Percentiles rank a stretch among this genome's conserved stretches.
These are phyloP conservation scores for Artibeus lituratus DNA, from an alignment of 2,797 vertebrate genomes.

Conservation along the genomic window DNA sequence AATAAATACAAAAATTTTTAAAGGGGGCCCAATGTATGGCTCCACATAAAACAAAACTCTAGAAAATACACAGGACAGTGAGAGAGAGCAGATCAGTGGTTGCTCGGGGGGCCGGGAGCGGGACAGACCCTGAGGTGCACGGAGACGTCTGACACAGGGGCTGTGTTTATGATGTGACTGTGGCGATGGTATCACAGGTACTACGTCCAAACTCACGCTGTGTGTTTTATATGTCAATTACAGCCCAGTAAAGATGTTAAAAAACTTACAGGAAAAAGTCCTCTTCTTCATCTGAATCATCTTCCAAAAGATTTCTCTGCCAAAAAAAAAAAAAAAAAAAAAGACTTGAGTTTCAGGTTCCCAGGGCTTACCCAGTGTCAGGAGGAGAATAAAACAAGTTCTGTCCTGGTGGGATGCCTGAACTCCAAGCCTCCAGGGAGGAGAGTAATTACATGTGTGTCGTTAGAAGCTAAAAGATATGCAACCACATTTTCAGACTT, in stretches of 20 bases:
- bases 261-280: slow-evolving; percentile 97
- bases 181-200: neutral
- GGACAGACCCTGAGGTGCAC: neutral
- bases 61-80: neutral
- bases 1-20: no score
- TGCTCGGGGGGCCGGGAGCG: neutral
- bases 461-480: neutral
- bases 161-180: neutral
- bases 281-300: slow-evolving; percentile 98
- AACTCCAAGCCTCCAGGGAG: neutral
- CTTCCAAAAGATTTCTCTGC: slow-evolving; percentile 97
- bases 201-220: neutral
- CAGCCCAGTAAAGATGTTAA: neutral
- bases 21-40: neutral
- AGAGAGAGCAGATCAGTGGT: neutral
- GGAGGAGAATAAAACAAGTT: neutral
- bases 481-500: neutral
- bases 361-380: neutral
- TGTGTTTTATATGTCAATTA: neutral
- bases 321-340: slow-evolving; percentile 26
- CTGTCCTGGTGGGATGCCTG: neutral
- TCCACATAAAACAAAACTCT: neutral
- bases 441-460: neutral
- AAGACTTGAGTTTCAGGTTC: neutral
- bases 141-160: neutral